Evolutionary conservation across 2,797 vertebrate genomes (phyloP), one percentile per base, ranked within the genome.

Genomic region (Dicrostonyx torquatus): DNA sequence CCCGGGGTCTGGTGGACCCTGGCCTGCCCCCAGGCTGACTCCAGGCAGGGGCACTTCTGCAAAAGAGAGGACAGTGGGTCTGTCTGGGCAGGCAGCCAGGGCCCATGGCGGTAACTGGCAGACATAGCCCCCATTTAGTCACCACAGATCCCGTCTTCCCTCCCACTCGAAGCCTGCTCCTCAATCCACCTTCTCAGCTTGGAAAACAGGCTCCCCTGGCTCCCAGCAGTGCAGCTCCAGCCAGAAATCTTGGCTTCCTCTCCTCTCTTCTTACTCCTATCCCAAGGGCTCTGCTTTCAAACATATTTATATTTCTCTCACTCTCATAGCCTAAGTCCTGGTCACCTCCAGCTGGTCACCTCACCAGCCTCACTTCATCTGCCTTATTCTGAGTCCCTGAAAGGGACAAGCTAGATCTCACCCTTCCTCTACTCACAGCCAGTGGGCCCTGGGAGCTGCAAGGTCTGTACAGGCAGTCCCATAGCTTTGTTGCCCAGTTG

Each of bases 1-100:
- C 98, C 99, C 99, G 98, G 98, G 98, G 98, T 6, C 4, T 2
- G 89, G 91, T 95, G 89, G 77, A 95, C 95, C 95, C 78, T 0
- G 77, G 94, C 79, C 92, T 3, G 9, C 83, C 89, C 94, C 92
- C 62, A 48, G 68, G 77, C 80, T 37, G 11, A 79, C 89, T 95
- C 90, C 48, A 1, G 80, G 55, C 0, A 6, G 68, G 53, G 22
- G 13, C 1, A 60, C 89, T 79, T 90, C 97, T 97, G 94, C 58
- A 96, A 94, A 58, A 92, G 84, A 95, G 20, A 91, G 48, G 78
- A 92, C 26, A 77, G 75, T 8, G 15, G 10, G 86, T 93, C 80
- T 92, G 72, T 58, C 17, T 82, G 26, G 10, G 75, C 66, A 75
- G 1, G 48, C 1, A 68, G 26, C 43, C 66, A 24, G 40, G 53